These are phyloP conservation scores for Hemicentrotus pulcherrimus DNA, from an alignment of 35 echinoderm and acorn worm species.

Conservation along the genomic window DNA sequence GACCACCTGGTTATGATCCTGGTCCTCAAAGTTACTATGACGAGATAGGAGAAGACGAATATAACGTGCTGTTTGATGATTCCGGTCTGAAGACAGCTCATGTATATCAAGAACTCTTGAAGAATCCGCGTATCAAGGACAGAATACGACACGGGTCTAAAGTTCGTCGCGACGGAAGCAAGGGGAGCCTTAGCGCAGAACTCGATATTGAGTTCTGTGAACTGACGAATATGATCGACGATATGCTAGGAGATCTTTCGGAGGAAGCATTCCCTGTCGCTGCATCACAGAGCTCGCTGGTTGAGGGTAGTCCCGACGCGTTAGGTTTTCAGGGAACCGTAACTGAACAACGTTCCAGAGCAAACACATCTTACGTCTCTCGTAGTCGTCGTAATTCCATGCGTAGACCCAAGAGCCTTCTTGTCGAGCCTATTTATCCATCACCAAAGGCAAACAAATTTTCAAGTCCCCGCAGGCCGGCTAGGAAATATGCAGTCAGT, in stretches of 20 bases:
- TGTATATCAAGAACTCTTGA: background rate
- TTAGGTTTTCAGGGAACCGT: background rate
- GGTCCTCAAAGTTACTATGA: background rate
- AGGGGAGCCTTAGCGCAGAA: background rate
- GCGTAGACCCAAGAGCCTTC: too few relatives aligned
- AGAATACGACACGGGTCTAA: background rate
- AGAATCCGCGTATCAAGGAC: background rate
- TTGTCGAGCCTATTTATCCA: background rate
- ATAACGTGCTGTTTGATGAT: background rate
- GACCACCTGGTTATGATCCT: background rate
- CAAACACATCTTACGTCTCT: background rate
- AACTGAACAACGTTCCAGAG: background rate
- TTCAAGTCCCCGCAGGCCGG: background rate
- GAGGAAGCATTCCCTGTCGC: background rate
- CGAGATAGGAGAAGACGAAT: slow-evolving; percentile 15
- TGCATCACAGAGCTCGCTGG: background rate
- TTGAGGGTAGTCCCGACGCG: background rate
- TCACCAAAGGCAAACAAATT: background rate
- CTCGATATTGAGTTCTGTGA: background rate
- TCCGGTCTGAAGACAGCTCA: background rate
- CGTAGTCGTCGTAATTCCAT: background rate
- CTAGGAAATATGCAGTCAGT: background rate
- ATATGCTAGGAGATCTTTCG: background rate
- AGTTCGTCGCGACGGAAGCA: background rate
- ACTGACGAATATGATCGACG: background rate